Evolutionary conservation across 2,888 invertebrate species (phyloP), one percentile per base, ranked within the genome.

Genomic region (Buathra laborator): DNA sequence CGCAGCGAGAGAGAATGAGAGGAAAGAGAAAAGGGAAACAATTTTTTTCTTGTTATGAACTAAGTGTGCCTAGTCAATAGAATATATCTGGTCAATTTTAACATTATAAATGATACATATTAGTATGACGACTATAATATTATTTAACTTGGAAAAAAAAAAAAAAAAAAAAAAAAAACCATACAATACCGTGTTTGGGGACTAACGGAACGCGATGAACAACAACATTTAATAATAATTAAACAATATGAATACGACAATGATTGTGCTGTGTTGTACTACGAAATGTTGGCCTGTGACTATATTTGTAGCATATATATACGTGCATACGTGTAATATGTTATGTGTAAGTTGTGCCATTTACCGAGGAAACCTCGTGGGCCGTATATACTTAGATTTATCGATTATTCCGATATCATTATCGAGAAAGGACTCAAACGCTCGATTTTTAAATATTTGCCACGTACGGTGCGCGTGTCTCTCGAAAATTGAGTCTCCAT

Each of bases 21-120:
- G 81, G 74, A 16, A 67, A 64, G 44, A 53, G 81, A 86, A 83
- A 87, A 88, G 83, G 89, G 90, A 87, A 92, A 86, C 89, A 90
- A 90, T 95, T 95, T 95, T 86, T 95, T 95, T 95, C 95, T 95
- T 95, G 95, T 95, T 94, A 95, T 94, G 94, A 95, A 95, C 94
- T 95, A 95, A 95, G 95, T 95, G 95, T 95, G 95, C 95, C 95
- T 95, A 95, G 95, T 95, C 95, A 95, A 95, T 95, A 95, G 95
- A 95, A 94, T 95, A 93, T 93, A 93, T 95, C 95, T 94, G 94
- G 95, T 95, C 95, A 95, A 95, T 95, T 95, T 94, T 94, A 95
- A 93, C 92, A 92, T 93, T 92, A 92, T 89, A 92, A 90, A 91
- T 91, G 89, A 90, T 89, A 88, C 86, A 88, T 88, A 88, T 89